Conservation (phyloP, 2,113 vertebrate species). For the Speoplatyrhinus poulsoni region DNA sequence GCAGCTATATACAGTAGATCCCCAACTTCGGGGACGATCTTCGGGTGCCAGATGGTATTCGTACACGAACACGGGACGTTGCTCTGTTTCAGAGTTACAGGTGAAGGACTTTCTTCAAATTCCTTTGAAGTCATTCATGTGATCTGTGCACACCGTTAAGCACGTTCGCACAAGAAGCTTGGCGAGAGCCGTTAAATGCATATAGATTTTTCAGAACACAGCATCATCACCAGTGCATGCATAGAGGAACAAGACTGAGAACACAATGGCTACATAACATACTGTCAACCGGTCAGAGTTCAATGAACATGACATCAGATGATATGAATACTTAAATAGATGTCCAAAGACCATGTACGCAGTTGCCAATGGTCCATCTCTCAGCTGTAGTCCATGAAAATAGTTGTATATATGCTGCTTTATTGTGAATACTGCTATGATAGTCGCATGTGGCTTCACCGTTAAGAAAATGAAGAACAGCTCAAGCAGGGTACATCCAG, state of each 20-base stretch:
- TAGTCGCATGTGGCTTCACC: too few species aligned
- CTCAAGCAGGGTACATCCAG: too few species aligned
- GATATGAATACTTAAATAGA: too few species aligned
- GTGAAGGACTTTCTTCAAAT: conserved; percentile 40
- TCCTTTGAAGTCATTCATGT: conserved; percentile 46
- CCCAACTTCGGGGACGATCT: conserved; percentile 26
- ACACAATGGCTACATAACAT: conserved; percentile 62
- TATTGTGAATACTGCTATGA: too few species aligned
- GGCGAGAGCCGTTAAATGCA: conserved; percentile 55
- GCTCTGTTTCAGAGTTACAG: conserved; percentile 43
- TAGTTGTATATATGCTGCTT: too few species aligned
- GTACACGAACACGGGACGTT: conserved; percentile 15
- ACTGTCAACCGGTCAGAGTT: conserved; percentile 22
- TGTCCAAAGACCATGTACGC: too few species aligned
- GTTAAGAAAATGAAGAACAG: too few species aligned
- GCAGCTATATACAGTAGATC: conserved; percentile 45
- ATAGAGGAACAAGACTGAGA: conserved; percentile 67
- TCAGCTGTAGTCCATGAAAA: too few species aligned
- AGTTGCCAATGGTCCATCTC: too few species aligned
- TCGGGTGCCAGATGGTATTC: conserved; percentile 18
- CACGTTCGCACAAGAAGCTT: conserved; percentile 52
- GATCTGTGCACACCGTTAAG: conserved; percentile 4
- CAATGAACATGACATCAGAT: too few species aligned
- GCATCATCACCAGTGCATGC: conserved; percentile 63
- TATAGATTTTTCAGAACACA: conserved; percentile 60